Evolutionary conservation across 2,888 invertebrate species (phyloP).

Genomic region (Scaptomyza cyrtandrae): DNA sequence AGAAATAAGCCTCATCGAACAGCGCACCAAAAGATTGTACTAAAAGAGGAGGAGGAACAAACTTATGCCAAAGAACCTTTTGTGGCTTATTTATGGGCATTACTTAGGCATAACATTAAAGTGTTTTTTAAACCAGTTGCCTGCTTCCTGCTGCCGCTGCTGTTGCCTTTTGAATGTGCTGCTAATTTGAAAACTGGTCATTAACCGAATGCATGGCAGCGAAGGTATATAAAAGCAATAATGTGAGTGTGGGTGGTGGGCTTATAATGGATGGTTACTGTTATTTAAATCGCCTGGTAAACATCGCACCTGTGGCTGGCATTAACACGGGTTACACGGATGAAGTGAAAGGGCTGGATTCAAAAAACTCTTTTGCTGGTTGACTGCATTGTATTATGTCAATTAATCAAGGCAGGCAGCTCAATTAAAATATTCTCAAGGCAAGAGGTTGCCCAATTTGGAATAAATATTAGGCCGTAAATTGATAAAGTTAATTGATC

Average conservation of each 20-base stretch:
- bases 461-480: constrained; percentile 6
- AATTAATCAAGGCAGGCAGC: constrained; percentile 69
- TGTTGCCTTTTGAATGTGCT: constrained; percentile 57
- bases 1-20: constrained; percentile 36
- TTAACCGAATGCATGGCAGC: constrained; percentile 33
- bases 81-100: constrained; percentile 70
- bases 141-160: constrained; percentile 23
- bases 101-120: constrained; percentile 70
- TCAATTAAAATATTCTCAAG: constrained; percentile 67
- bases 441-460: constrained; percentile 39
- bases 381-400: constrained; percentile 55
- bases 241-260: not conserved
- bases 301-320: constrained; percentile 68
- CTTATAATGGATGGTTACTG: constrained; percentile 8
- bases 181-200: constrained; percentile 72
- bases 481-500: not conserved
- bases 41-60: constrained; percentile 30
- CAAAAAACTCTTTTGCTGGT: constrained; percentile 21
- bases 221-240: not conserved
- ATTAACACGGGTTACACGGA: constrained; percentile 47
- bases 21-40: constrained; percentile 23
- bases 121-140: constrained; percentile 62
- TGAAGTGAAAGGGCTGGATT: not conserved
- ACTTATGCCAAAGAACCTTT: constrained; percentile 65
- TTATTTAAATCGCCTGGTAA: constrained; percentile 48